Evolutionary conservation across 1,140 invertebrate genomes (phyloP).

Genomic region (Musca vetustissima): DNA sequence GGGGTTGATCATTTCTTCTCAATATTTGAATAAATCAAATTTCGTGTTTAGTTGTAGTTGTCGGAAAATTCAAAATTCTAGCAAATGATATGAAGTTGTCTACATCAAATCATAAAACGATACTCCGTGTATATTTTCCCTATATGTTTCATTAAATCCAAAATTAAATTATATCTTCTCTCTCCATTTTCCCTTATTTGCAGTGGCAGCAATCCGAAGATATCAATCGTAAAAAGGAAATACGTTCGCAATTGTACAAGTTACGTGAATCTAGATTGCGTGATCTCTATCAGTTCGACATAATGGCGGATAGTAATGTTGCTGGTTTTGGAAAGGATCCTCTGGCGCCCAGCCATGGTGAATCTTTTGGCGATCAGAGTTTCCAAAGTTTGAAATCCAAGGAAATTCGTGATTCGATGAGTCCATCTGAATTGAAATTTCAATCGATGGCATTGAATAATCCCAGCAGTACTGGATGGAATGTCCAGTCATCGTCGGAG

Average conservation of each 20-base stretch:
- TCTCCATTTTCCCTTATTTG: slow-evolving; percentile 32
- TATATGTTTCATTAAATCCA: too few species aligned
- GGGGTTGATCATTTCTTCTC: too few species aligned
- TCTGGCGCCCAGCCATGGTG: slow-evolving; percentile 61
- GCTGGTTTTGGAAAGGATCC: slow-evolving; percentile 49
- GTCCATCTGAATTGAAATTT: slow-evolving; percentile 61
- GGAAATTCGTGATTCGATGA: slow-evolving; percentile 74
- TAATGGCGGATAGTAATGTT: slow-evolving; percentile 55
- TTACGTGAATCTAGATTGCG: slow-evolving; percentile 74
- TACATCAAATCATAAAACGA: too few species aligned
- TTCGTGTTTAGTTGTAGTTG: too few species aligned
- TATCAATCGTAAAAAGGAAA: slow-evolving; percentile 81
- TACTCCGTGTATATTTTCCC: too few species aligned
- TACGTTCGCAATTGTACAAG: slow-evolving; percentile 79
- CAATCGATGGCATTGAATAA: slow-evolving; percentile 46
- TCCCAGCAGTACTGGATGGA: slow-evolving; percentile 57
- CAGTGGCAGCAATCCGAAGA: slow-evolving; percentile 86
- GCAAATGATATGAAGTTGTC: too few species aligned
- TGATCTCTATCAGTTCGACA: slow-evolving; percentile 64
- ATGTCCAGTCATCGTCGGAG: slow-evolving; percentile 55
- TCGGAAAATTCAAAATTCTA: too few species aligned
- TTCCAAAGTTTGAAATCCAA: slow-evolving; percentile 75
- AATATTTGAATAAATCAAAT: too few species aligned
- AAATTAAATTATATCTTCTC: too few species aligned
- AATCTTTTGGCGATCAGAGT: slow-evolving; percentile 71